Evolutionary conservation across 2,113 vertebrate species (phyloP), one percentile per base, ranked within the genome.

Genomic region (Dascyllus trimaculatus): DNA sequence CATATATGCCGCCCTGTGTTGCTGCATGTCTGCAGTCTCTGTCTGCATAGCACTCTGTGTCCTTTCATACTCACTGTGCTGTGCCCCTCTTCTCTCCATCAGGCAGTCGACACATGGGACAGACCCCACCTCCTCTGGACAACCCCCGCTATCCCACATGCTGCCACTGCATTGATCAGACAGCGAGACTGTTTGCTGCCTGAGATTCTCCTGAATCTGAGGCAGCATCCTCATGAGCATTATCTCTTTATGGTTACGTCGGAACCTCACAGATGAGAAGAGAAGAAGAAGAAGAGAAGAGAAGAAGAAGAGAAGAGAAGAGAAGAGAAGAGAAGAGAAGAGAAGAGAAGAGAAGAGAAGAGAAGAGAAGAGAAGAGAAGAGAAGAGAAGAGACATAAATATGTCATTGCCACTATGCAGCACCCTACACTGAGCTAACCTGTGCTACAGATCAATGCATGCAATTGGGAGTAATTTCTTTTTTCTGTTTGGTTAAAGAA

Each of bases 71-170:
- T 82, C 86, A 65, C 80, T 74, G 65, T 81, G 84, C 85, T 71
- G 74, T 86, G 82, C 91, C 77, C 72, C 85, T 88, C 75, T 84
- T 62, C 86, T 89, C 75, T 86, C 84, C 86, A 88, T 87, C 90
- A 78, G 71, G 64, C 80, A 78, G 82, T 62, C 71, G 71, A 82
- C 86, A 90, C 85, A 92, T 53, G 77, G 89, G 90, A 91, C 86
- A 88, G 84, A 88, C 86, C 90, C 88, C 92, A 89, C 91, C 91
- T 90, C 90, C 76, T 72, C 40, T 53, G 78, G 58, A 86, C 82
- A 81, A 75, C 72, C 81, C 79, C 85, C 49, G 22, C 83, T 60
- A 65, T 80, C 74, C 79, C 61, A 52, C 84, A 69, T 66, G 66
- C 77, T 80, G 83, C 58, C 17, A n/a, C 71, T 76, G 74, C 71